These are phyloP conservation scores for Procambarus virginalis DNA, from an alignment of 1,140 invertebrate genomes.

Conservation along the genomic window DNA sequence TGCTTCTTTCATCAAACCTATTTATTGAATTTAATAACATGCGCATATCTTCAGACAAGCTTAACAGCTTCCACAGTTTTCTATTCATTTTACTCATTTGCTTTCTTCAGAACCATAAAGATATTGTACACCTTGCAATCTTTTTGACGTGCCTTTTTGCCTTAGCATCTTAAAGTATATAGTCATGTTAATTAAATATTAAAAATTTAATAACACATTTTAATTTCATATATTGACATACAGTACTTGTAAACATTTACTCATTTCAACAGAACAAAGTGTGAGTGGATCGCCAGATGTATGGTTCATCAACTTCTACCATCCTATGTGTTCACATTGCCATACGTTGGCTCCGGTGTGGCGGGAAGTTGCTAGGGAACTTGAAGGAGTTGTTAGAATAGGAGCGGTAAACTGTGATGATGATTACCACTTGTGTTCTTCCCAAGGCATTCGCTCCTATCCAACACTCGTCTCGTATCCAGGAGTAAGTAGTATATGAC, in stretches of 20 bases:
- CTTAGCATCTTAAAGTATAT: too few relatives aligned
- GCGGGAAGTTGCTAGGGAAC: conserved; percentile 83
- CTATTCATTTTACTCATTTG: too few relatives aligned
- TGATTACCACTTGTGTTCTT: conserved; percentile 82
- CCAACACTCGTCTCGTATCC: conserved; percentile 81
- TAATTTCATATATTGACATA: too few relatives aligned
- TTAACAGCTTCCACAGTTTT: too few relatives aligned
- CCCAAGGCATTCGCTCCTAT: conserved; percentile 81
- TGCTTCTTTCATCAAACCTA: too few relatives aligned
- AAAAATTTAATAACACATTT: too few relatives aligned
- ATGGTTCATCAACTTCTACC: conserved; percentile 92
- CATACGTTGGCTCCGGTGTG: conserved; percentile 86
- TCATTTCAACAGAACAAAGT: conserved; percentile 76
- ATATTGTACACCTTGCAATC: too few relatives aligned
- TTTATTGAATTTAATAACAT: too few relatives aligned
- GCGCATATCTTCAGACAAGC: too few relatives aligned
- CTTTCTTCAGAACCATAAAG: too few relatives aligned
- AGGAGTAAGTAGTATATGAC: conserved; percentile 50
- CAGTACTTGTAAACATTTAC: neutral
- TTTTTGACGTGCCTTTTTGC: too few relatives aligned
- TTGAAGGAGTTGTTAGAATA: conserved; percentile 82
- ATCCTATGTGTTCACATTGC: conserved; percentile 88
- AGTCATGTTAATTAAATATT: too few relatives aligned
- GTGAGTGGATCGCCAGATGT: conserved; percentile 80
- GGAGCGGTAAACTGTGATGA: conserved; percentile 90